Conservation (phyloP, 2,888 invertebrate species). For the Beris chalybata region DNA sequence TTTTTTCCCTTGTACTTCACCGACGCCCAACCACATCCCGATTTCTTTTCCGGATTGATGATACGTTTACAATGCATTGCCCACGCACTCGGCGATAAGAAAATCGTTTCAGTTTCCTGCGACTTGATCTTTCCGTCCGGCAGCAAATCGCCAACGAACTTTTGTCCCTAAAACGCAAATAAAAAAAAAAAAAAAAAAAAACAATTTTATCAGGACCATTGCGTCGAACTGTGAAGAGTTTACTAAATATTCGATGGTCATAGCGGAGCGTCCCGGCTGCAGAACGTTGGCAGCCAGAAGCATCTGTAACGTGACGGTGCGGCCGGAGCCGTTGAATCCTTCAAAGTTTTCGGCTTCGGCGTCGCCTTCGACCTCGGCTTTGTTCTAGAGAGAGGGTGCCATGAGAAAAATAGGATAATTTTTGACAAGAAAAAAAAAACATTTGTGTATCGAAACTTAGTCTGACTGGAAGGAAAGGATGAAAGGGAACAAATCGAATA, state of each 20-base stretch:
- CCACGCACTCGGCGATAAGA: conserved; percentile 90
- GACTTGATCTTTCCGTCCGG: conserved; percentile 86
- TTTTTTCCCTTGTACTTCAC: conserved; percentile 87
- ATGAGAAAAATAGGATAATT: too few species aligned
- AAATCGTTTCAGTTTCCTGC: conserved; percentile 84
- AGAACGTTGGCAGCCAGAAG: conserved; percentile 81
- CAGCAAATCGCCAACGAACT: conserved; percentile 83
- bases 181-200: neutral
- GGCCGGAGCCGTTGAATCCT: conserved; percentile 58
- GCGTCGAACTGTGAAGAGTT: conserved; percentile 39
- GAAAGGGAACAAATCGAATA: neutral
- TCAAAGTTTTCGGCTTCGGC: conserved; percentile 46
- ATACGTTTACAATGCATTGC: conserved; percentile 89
- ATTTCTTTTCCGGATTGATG: conserved; percentile 88
- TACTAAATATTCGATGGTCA: conserved; percentile 90
- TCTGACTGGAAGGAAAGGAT: too few species aligned
- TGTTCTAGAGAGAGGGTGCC: conserved; percentile 36
- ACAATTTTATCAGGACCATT: neutral
- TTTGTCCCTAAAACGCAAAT: conserved; percentile 70
- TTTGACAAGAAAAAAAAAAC: neutral
- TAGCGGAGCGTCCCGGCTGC: conserved; percentile 77
- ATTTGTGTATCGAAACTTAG: conserved; percentile 2
- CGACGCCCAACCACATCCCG: conserved; percentile 92
- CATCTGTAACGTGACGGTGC: conserved; percentile 83
- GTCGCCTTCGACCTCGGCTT: conserved; percentile 34